Evolutionary conservation across 1,140 invertebrate genomes (phyloP), one percentile per base, ranked within the genome.

Genomic region (Muscidifurax raptorellus): DNA sequence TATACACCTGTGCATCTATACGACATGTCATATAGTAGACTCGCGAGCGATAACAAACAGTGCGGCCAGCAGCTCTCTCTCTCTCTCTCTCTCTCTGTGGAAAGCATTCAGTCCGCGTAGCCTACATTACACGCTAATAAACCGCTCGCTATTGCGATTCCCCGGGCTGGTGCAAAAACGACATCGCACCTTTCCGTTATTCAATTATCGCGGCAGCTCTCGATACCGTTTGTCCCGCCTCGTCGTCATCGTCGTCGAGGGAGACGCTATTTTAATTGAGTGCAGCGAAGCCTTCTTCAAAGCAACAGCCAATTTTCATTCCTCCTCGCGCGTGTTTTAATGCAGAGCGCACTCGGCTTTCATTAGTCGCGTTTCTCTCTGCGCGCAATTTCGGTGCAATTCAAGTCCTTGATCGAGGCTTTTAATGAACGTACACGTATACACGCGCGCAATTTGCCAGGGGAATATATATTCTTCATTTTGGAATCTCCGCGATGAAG

Each of bases 91-190:
- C n/a, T n/a, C n/a, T n/a, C n/a, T n/a, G n/a, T n/a, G n/a, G 59
- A 36, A 15, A 47, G 66, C n/a, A 71, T 69, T 81, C 67, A 28
- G 40, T 30, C 7, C 67, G 25, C 79, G 15, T 36, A 74, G 40
- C 69, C 80, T 52, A 81, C 44, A 81, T 81, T 74, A 74, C 36
- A 9, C 69, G 80, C 80, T 81, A 81, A 74, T 81, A 81, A 81
- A 74, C 25, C 28, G 27, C 72, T 52, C 69, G 66, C 64, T 47
- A 80, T 44, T 80, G 36, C 64, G 36, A 80, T 80, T 80, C 12
- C 30, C 12, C 52, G 18, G 22, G 52, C 52, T 59, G n/a, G 59
- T 2, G 67, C 36, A 79, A 79, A 79, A 79, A 77, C 30, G 30
- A 66, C 22, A 9, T n/a, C 28, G 28, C 40, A 59, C 40, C 69